Percentiles rank a stretch among this genome's conserved stretches.
Conservation (phyloP, 35 echinoderm and acorn worm genomes). For the Ophioderma brevispina region DNA sequence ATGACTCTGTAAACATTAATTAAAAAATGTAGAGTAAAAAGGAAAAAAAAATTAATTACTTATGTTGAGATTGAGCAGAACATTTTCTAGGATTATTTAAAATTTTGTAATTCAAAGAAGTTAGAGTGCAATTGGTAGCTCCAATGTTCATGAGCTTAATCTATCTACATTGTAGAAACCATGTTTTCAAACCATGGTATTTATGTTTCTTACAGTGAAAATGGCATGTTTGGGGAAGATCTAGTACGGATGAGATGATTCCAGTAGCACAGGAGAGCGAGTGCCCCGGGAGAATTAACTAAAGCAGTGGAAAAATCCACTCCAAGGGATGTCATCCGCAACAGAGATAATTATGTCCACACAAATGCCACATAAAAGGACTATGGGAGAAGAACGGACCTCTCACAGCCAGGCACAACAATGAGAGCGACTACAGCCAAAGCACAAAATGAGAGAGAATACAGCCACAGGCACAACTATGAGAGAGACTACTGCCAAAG, state of each 20-base stretch:
- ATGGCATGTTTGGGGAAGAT: background rate
- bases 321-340: constrained; percentile 7
- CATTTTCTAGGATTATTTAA: no score
- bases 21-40: no score
- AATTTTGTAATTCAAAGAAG: no score
- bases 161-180: background rate
- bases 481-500: background rate
- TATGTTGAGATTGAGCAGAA: no score
- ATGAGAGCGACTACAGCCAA: background rate
- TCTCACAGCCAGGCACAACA: background rate
- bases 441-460: background rate
- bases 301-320: background rate
- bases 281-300: background rate
- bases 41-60: no score
- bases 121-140: background rate
- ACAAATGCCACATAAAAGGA: background rate
- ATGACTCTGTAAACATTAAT: no score
- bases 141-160: background rate
- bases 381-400: background rate
- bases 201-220: background rate
- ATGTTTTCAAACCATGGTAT: background rate
- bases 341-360: background rate
- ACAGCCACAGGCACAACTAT: background rate
- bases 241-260: background rate
- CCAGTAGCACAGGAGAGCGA: background rate